phyloP scores from a whole-genome alignment of 1,140 invertebrate genomes.

The Panagrolaimus sp. region DNA sequence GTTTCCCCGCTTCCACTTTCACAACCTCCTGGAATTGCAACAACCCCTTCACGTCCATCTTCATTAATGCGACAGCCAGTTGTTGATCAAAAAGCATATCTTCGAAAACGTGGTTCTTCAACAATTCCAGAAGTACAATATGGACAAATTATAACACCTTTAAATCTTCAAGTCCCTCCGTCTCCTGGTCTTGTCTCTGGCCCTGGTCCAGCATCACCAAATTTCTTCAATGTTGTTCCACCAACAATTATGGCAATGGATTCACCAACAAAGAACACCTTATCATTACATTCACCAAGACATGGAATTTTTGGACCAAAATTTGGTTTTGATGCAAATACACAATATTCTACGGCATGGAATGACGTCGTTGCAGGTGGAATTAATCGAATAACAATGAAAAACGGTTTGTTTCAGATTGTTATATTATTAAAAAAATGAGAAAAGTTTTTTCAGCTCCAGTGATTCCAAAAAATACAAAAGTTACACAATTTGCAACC shows the following conservation, averaged over 20 bases:
- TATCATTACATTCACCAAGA: background rate
- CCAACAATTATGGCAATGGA: background rate
- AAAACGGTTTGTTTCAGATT: no score
- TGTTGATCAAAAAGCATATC: background rate
- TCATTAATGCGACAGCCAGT: slow-evolving; percentile 19
- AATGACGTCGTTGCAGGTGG: background rate
- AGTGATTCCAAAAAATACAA: background rate
- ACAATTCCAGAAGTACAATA: slow-evolving; percentile 1
- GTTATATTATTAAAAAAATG: no score
- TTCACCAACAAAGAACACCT: background rate
- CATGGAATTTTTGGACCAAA: background rate
- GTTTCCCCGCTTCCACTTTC: slow-evolving; percentile 13
- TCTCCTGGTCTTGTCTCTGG: no score
- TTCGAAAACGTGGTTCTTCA: background rate
- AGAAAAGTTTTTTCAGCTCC: background rate
- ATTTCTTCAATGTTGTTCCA: background rate
- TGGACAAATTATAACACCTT: background rate
- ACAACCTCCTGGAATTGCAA: background rate
- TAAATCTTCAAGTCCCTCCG: background rate
- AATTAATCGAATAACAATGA: background rate
- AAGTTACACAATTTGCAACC: slow-evolving; percentile 8
- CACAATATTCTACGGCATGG: background rate
- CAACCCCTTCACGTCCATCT: background rate
- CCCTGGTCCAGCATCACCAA: no score
- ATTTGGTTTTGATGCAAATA: background rate